These are phyloP conservation scores for Poecile atricapillus DNA, from an alignment of 2,113 vertebrate species.

Conservation along the genomic window DNA sequence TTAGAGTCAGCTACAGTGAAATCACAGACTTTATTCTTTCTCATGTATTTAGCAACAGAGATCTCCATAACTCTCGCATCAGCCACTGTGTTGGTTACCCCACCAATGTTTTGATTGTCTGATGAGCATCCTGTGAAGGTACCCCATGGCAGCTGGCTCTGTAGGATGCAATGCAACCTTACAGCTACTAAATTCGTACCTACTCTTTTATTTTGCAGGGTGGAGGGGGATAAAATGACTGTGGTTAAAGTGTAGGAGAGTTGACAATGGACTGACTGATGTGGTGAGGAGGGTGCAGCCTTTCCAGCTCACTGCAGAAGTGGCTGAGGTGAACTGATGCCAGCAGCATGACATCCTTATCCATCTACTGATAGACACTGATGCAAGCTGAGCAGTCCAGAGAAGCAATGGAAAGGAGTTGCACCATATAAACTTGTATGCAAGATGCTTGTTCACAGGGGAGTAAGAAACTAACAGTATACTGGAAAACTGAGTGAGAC, in stretches of 20 bases:
- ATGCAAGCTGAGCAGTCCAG: not conserved
- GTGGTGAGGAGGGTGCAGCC: not conserved
- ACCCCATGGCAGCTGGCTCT: not conserved
- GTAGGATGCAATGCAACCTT: not conserved
- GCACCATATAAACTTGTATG: not conserved
- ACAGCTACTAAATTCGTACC: not conserved
- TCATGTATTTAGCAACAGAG: not conserved
- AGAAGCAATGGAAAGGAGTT: not conserved
- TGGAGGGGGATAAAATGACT: not conserved
- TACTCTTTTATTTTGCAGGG: not conserved
- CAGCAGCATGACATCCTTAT: not conserved
- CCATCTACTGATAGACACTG: not conserved
- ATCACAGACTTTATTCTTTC: not conserved
- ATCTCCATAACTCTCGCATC: not conserved
- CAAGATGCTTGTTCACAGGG: accelerated
- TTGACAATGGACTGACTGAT: not conserved
- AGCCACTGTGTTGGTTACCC: not conserved
- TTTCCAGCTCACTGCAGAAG: not conserved
- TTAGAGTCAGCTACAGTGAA: not conserved
- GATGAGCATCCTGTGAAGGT: not conserved
- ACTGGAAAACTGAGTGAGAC: not conserved
- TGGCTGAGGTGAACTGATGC: not conserved
- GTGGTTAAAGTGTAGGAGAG: not conserved
- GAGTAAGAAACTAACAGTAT: not conserved
- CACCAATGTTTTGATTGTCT: not conserved